These are phyloP conservation scores for Erpetoichthys calabaricus DNA, from an alignment of 2,797 vertebrate genomes.

Conservation along the genomic window DNA sequence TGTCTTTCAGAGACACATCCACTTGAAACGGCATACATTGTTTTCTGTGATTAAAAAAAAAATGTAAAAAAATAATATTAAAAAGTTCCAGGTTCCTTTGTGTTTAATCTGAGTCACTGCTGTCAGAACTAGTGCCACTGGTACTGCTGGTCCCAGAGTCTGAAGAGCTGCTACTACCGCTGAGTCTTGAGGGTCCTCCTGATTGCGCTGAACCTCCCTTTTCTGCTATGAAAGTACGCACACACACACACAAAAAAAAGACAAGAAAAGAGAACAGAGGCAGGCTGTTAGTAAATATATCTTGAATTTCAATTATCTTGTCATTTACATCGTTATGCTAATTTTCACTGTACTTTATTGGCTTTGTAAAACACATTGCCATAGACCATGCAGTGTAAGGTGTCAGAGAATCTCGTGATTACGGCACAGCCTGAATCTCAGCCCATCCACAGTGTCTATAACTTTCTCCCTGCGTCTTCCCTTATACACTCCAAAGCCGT, in stretches of 20 bases:
- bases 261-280: neutral
- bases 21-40: slow-evolving; percentile 23
- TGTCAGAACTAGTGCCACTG: slow-evolving; percentile 73
- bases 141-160: slow-evolving; percentile 69
- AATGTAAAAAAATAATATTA: no score
- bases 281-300: neutral
- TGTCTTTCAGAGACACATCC: slow-evolving; percentile 23
- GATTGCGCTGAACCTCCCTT: slow-evolving; percentile 51
- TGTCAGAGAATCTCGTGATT: no score
- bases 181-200: slow-evolving; percentile 66
- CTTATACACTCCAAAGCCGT: no score
- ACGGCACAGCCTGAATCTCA: no score
- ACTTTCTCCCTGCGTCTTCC: no score
- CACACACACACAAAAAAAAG: neutral
- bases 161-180: slow-evolving; percentile 75
- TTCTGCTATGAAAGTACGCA: slow-evolving; percentile 37
- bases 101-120: slow-evolving; percentile 75
- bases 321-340: neutral
- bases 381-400: no score
- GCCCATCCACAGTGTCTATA: neutral
- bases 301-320: neutral
- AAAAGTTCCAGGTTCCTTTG: neutral
- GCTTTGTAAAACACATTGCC: neutral
- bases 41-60: slow-evolving; percentile 16
- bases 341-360: neutral